Evolutionary conservation across 2,888 invertebrate genomes (phyloP), one percentile per base, ranked within the genome.

Genomic region (Catocala fraxini): DNA sequence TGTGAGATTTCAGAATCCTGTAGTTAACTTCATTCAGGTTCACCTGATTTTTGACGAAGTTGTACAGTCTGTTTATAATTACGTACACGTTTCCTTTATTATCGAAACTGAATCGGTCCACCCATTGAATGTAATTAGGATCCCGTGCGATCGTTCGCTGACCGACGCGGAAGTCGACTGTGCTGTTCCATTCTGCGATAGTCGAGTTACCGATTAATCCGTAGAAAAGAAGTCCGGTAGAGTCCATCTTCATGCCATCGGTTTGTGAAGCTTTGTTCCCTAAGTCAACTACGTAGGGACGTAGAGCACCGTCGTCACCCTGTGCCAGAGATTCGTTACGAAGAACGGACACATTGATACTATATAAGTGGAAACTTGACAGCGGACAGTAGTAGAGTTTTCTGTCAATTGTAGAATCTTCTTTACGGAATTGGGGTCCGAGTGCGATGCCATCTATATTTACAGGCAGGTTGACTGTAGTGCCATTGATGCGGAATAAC

Each of bases 211-310:
- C 95, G 58, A 97, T 86, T 34, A 97, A 91, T 47, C 97, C 97
- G 84, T 95, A 97, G 88, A 96, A 97, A 9, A 97, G 90, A 5
- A 95, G 85, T 3, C 97, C 97, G 13, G 91, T 89, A 12, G 96
- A 95, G 73, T 97, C 96, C 96, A 97, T 96, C 65, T 96, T 95
- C 96, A 97, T 97, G 0, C 97, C 97, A 77, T 96, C 97, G 0
- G 96, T 96, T 84, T 97, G 96, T 0, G 97, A 96, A 0, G 93
- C 85, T 81, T 96, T 97, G 0, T 87, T 79, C 0, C 96, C 97
- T 46, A 96, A 85, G 68, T 96, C 95, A 6, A 87, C 92, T 0
- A 97, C 95, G 65, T 94, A 89, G 0, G 91, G 88, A n/a, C 90
- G 87, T 6, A 93, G 68, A 7, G 89, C 88, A 51, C 88, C 87